Evolutionary conservation across 2,797 vertebrate genomes (phyloP), one percentile per base, ranked within the genome.

Genomic region (Schizopygopsis pylzovi): DNA sequence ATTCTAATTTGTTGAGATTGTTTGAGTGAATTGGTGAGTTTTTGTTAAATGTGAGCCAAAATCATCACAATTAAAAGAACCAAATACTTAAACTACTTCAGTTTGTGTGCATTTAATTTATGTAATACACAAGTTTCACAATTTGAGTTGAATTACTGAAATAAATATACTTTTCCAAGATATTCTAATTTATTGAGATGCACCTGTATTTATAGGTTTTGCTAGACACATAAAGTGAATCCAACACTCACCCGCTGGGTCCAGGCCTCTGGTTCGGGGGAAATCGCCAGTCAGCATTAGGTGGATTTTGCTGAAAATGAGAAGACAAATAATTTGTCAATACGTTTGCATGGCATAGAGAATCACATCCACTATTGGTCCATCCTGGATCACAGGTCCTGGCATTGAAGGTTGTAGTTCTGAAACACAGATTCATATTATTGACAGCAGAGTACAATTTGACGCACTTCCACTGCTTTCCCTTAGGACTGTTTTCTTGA

Each of bases 221-320:
- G 8, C 6, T 4, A 61, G 15, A 47, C 25, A 59, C 4, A 6
- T 78, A 22, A 59, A 52, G 9, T 88, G 49, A 72, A 82, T 90
- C 81, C 85, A 70, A 56, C 89, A 96, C 96, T 96, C 89, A 97
- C 97, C 97, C 96, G 89, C 96, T 97, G 0, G 96, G 96, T 93
- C 96, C 96, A 22, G 96, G 96, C 93, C 96, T 96, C 93, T 97
- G 96, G 87, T 96, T 95, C 88, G 96, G 96, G 90, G 96, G 95
- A 91, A 97, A 96, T 87, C 95, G 96, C 97, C 97, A 97, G 84
- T 97, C 97, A 88, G 95, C 94, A 91, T 96, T 97, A 47, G 96
- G 96, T 59, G 96, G 96, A 90, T 95, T 96, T 96, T 97, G 96
- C 96, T 90, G 86, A 75, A 83, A 83, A 83, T 45, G 15, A 70